Base-by-base conservation (phyloP, 2,888 invertebrate species). In the Drosophila sordidula region DNA sequence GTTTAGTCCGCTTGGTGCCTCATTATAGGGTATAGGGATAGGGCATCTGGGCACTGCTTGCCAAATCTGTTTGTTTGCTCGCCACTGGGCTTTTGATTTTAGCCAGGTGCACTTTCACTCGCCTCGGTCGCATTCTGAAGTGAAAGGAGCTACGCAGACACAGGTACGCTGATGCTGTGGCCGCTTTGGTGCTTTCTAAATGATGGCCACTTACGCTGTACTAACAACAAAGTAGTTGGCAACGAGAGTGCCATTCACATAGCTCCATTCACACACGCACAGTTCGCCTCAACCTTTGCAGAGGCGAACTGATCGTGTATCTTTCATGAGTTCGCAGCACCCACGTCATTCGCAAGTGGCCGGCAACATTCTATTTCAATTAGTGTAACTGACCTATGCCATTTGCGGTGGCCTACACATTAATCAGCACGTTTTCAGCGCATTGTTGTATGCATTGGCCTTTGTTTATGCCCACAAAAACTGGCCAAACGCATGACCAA, bases 331-430 rank as follows among this genome's bases (percentile, higher is more conserved):
- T 8, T 38, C 47, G 6, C 11, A 55, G 42, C 81, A 62, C 78
- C 78, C 78, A 76, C 83, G 52, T 32, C 46, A 62, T 46, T 26
- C 41, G 44, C n/a, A 34, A 6, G 42, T 54, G 61, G 45, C 58
- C 45, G 34, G 25, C 58, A 78, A 75, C 85, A 84, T 84, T 84
- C 83, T 84, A 85, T 87, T 87, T 85, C 87, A 84, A 84, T 84
- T 84, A 84, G 87, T 76, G 73, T 83, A 83, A 86, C 85, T 86
- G 85, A 86, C 85, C 85, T 86, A 88, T 88, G 89, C 71, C 87
- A 86, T 88, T 85, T 83, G 26, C 50, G 22, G 41, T 45, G 70
- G 25, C 56, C 38, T 50, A 54, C 71, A 70, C 84, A 85, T 88
- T 85, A 86, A 88, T 85, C 88, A 83, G 84, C 88, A 86, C 78